These are phyloP conservation scores for Eupristina koningsbergeri DNA, from an alignment of 1,140 invertebrate genomes.

Conservation along the genomic window DNA sequence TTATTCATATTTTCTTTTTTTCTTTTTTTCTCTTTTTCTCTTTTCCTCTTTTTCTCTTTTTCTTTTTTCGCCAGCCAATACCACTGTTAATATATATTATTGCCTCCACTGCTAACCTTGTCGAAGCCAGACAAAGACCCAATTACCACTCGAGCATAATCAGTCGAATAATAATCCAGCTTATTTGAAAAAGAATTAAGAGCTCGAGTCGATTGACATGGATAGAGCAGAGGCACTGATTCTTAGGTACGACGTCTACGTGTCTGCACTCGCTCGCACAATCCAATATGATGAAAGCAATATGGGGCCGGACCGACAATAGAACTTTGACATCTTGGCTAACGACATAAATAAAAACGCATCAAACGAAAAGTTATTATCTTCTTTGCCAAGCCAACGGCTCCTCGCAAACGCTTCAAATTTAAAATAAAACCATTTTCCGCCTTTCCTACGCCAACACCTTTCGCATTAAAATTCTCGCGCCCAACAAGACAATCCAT, in stretches of 20 bases:
- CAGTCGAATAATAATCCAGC: not conserved
- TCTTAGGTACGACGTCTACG: not conserved
- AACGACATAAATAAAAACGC: not conserved
- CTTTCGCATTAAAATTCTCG: not conserved
- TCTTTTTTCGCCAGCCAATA: not conserved
- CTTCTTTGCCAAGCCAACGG: not conserved
- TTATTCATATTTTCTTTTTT: too few species aligned
- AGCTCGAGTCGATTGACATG: not conserved
- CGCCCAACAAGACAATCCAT: not conserved
- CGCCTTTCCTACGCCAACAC: not conserved
- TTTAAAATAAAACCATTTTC: not conserved
- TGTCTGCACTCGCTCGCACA: not conserved
- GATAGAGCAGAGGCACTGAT: not conserved
- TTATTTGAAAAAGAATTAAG: not conserved
- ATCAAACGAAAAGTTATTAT: not conserved
- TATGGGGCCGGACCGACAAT: not conserved
- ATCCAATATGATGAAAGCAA: not conserved
- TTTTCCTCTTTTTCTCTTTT: too few species aligned
- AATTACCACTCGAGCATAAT: not conserved
- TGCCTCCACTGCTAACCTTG: not conserved
- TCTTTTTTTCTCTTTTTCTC: too few species aligned
- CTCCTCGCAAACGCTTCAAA: not conserved
- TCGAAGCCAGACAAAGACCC: not conserved
- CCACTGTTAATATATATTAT: not conserved
- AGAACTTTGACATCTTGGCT: constrained; percentile 19